These are phyloP conservation scores for Cataglyphis altisquamis DNA, from an alignment of 2,888 invertebrate species.

Conservation along the genomic window DNA sequence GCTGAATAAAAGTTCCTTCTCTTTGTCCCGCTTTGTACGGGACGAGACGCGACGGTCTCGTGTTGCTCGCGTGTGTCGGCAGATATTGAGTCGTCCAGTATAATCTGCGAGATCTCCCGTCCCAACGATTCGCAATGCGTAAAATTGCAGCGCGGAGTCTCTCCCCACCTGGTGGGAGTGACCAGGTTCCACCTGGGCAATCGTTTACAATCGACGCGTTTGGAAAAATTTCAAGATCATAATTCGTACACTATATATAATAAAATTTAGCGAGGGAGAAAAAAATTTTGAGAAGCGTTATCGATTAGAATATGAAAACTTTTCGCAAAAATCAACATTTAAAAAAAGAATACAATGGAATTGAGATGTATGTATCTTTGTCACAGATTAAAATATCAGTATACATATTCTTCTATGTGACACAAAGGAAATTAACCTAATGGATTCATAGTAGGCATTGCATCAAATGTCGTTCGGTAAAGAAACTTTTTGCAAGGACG, in stretches of 20 bases:
- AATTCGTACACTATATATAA: too few species aligned
- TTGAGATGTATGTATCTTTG: not conserved
- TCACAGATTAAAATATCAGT: not conserved
- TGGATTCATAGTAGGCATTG: slow-evolving; percentile 4
- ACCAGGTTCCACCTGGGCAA: not conserved
- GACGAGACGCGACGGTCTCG: slow-evolving; percentile 34
- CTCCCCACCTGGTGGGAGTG: not conserved
- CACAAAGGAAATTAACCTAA: slow-evolving; percentile 3
- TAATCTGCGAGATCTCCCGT: slow-evolving; percentile 25
- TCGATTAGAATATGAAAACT: not conserved
- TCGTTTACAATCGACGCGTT: not conserved
- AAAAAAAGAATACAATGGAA: not conserved
- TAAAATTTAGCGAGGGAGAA: not conserved
- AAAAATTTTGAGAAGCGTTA: not conserved
- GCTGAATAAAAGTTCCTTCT: slow-evolving; percentile 68
- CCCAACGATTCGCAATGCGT: not conserved
- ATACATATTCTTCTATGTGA: not conserved
- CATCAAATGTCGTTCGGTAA: slow-evolving; percentile 11
- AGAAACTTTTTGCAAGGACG: slow-evolving; percentile 13
- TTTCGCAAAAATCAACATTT: not conserved
- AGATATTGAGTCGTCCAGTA: slow-evolving; percentile 50
- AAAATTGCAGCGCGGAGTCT: not conserved
- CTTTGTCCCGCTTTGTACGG: slow-evolving; percentile 65
- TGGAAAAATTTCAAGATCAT: not conserved
- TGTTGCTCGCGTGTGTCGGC: slow-evolving; percentile 21